Percentiles rank a stretch among this genome's conserved stretches.
phyloP scores from a whole-genome alignment of 2,113 vertebrate genomes.

The Labrus mixtus region DNA sequence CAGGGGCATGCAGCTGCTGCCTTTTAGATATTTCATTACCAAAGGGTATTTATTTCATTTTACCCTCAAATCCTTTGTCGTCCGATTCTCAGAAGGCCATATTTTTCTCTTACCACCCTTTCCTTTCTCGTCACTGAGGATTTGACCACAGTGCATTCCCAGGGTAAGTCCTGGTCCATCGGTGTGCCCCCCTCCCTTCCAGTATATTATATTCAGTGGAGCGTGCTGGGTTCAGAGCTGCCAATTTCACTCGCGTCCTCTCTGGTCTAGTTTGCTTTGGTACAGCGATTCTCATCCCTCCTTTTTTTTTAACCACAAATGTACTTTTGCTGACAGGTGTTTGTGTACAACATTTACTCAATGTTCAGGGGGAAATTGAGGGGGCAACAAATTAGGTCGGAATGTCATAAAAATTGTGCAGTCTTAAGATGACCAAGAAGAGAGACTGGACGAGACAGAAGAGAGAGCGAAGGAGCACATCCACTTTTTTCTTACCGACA shows the following conservation, averaged over 20 bases:
- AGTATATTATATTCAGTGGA: slow-evolving; percentile 79
- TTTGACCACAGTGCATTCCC: slow-evolving; percentile 67
- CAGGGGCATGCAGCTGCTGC: slow-evolving; percentile 66
- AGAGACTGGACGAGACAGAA: slow-evolving; percentile 8
- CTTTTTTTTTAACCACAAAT: slow-evolving; percentile 41
- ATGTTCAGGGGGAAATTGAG: slow-evolving; percentile 48
- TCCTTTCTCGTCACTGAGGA: slow-evolving; percentile 52
- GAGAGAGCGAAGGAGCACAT: slow-evolving; percentile 30
- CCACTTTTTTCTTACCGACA: slow-evolving; percentile 43
- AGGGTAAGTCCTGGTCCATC: slow-evolving; percentile 68
- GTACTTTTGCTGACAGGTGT: slow-evolving; percentile 75
- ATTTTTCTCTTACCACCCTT: slow-evolving; percentile 25
- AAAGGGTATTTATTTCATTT: slow-evolving; percentile 81
- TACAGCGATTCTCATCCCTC: slow-evolving; percentile 58
- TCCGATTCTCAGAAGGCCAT: slow-evolving; percentile 60
- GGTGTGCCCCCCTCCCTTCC: slow-evolving; percentile 40
- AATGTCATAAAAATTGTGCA: slow-evolving; percentile 65
- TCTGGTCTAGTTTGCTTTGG: slow-evolving; percentile 72
- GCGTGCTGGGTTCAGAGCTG: slow-evolving; percentile 71
- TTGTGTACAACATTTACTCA: slow-evolving; percentile 65
- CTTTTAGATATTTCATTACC: slow-evolving; percentile 83
- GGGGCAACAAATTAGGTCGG: slow-evolving; percentile 60
- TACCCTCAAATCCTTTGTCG: slow-evolving; percentile 72
- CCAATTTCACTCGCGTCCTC: slow-evolving; percentile 71
- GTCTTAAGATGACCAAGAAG: slow-evolving; percentile 56